Evolutionary conservation across 2,888 invertebrate genomes (phyloP).

Genomic region (Xiphydria camelus): DNA sequence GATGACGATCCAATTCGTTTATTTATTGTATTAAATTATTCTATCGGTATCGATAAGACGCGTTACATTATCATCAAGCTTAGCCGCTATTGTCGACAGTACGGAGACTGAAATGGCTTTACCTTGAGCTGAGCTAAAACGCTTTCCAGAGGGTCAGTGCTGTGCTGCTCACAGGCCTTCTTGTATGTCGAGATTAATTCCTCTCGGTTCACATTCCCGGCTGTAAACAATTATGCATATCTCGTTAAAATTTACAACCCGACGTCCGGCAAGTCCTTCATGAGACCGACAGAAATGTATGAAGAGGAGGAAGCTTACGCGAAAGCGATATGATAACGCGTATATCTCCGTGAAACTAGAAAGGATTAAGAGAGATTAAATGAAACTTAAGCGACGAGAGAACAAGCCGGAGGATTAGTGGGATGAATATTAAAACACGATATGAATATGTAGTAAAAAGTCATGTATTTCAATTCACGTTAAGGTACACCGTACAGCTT

Average conservation of each 20-base stretch:
- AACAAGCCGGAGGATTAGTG: conserved; percentile 25
- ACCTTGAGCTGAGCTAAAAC: conserved; percentile 77
- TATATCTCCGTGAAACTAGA: no score
- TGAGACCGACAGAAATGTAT: no score
- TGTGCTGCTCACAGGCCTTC: conserved; percentile 73
- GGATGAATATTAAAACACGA: conserved; percentile 35
- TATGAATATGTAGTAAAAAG: conserved; percentile 31
- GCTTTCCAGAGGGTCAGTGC: conserved; percentile 69
- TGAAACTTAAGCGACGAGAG: conserved; percentile 2
- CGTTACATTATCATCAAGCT: no score
- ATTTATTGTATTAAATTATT: no score
- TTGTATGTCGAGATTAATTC: conserved; percentile 75
- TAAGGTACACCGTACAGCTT: conserved; percentile 13
- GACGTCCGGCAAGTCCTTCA: no score
- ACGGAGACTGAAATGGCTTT: conserved; percentile 34
- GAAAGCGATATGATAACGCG: no score
- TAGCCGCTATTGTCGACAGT: no score
- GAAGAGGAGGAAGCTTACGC: no score
- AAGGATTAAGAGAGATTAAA: conserved; percentile 6
- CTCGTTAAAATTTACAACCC: no score
- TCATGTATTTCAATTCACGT: conserved; percentile 32
- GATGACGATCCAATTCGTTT: no score
- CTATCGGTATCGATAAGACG: no score
- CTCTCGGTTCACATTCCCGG: conserved; percentile 66
- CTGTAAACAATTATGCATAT: conserved; percentile 60